Evolutionary conservation across 2,888 invertebrate species (phyloP), one percentile per base, ranked within the genome.

Genomic region (Meghimatium bilineatum): DNA sequence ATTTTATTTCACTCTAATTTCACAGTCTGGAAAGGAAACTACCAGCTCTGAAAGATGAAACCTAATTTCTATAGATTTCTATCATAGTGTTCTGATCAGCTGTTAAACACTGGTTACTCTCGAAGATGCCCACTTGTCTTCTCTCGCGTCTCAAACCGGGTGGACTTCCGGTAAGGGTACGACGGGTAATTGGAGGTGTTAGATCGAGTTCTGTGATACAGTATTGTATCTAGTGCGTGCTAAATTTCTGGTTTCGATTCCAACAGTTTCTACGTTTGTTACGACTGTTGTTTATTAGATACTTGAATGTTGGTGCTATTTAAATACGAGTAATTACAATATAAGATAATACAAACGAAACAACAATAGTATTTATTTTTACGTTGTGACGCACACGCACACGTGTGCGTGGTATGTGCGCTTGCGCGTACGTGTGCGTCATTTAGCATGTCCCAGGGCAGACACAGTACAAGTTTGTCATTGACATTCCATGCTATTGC

Each of bases 61-160:
- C 71, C 78, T 78, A 78, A 78, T 67, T 78, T 66, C 44, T 67
- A 78, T 67, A 44, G 78, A 78, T 78, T 67, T 67, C 66, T 49
- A 38, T 32, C 66, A 63, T 49, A 38, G 44, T 44, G 29, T 29
- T 36, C 36, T 32, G 29, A 38, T 36, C 63, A 29, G 14, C 78
- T 38, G 66, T 78, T 78, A 78, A 78, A 78, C 29, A 78, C 12
- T 44, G 66, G 44, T 67, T 78, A 32, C 60, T 44, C 66, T 66
- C 26, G 3, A 1, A 38, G 32, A n/a, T 38, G 77, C 63, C 77
- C 77, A 77, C 77, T 77, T 77, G 77, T 60, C 67, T 67, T 29
- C 66, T 44, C 66, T 60, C 66, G n/a, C 32, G 66, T 49, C 78
- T 38, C 44, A 29, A 67, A 32, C 14, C 20, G 76, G 34, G 38